Evolutionary conservation across 2,113 vertebrate genomes (phyloP), one percentile per base, ranked within the genome.

Genomic region (Bucco capensis): DNA sequence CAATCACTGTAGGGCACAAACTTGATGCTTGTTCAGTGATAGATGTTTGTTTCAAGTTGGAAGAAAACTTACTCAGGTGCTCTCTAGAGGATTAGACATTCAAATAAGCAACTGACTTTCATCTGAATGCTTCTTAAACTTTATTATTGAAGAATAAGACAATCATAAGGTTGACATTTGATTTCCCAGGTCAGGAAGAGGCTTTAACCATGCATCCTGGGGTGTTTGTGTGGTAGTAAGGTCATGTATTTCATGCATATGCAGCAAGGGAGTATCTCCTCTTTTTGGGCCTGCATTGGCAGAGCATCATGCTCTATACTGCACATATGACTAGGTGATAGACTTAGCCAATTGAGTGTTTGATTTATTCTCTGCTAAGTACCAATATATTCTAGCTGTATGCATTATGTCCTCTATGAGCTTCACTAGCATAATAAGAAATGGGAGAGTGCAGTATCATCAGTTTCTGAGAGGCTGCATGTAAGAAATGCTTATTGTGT

Each of bases 21-120:
- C 72, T 18, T 42, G 31, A 42, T 75, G 61, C 49, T 90, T 83
- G 33, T 88, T 93, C 37, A 60, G 53, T 66, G 61, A 50, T 25
- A 64, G 62, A 38, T 71, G 37, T 72, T 85, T 89, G 35, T 49
- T 93, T 87, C 22, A 73, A 81, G 46, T 31, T 86, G 84, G 40
- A 88, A 85, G 53, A 76, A 84, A 61, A 77, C 31, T 25, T 61
- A 38, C 5, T 83, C 2, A 13, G 27, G 31, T n/a, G 37, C 35
- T 83, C 5, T 85, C 62, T 81, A 80, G 56, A 82, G 77, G 81
- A 83, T 67, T 56, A 86, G 54, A 21, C 23, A 66, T 84, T 75
- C 25, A 84, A 86, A 61, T 57, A 56, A 91, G 40, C 61, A 76
- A 30, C 6, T 47, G 49, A 14, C 28, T 84, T 86, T 27, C 3